Base-by-base conservation (phyloP, 1,140 invertebrate genomes). In the Bombus sylvicola region DNA sequence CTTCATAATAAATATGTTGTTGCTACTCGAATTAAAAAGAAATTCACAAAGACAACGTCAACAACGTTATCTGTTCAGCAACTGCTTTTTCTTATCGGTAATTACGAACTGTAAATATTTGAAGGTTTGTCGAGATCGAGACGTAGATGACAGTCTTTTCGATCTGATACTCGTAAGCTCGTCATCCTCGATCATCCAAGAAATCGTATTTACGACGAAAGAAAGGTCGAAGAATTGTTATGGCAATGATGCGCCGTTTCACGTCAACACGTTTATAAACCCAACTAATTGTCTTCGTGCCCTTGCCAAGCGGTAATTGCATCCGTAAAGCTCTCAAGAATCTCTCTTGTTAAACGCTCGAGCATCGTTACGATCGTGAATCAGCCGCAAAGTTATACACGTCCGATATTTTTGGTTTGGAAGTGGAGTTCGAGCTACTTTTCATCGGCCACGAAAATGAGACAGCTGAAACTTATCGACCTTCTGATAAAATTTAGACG, bases 51-150 rank as follows among this genome's bases (percentile, higher is more conserved):
- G 25, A 22, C 34, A 77, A 10, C 69, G 10, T 18, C 28, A 57
- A 53, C 28, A 57, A 10, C 0, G 31, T 43, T n/a, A 8, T n/a
- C 39, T 25, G 12, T 59, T 59, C 18, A 22, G 62, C 9, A 18
- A 2, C 37, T 59, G 78, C 43, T n/a, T 13, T 64, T 62, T 39
- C n/a, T 66, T 76, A 83, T 74, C 79, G 28, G 72, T 13, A 53
- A 47, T 76, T 68, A n/a, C 37, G 0, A 62, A 2, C n/a, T 15
- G 22, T 25, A 71, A 83, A 88, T 80, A 88, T 89, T 88, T 78
- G 59, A 75, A 82, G 9, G 9, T n/a, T 76, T 28, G 62, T 72
- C 34, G 2, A 43, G 37, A 41, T 69, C 43, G 31, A 57, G 78
- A 80, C 39, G 53, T 25, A n/a, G 25, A 3, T n/a, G 34, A 41